These are phyloP conservation scores for Brachyhypopomus gauderio DNA, from an alignment of 2,113 vertebrate species.

Conservation along the genomic window DNA sequence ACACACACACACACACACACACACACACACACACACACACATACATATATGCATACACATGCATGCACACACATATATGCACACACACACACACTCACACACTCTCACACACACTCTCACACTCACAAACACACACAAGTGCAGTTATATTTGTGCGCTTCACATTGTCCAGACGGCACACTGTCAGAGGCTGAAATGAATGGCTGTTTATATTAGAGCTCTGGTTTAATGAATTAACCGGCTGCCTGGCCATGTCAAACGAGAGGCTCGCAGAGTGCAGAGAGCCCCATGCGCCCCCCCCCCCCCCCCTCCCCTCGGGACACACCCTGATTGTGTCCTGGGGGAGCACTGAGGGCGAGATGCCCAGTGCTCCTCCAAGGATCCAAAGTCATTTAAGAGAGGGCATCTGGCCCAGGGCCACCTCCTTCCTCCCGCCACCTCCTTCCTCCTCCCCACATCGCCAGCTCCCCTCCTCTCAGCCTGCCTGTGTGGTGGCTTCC, in stretches of 20 bases:
- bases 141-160: conserved; percentile 74
- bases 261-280: conserved; percentile 90
- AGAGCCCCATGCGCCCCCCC: conserved; percentile 61
- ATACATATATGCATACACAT: conserved; percentile 42
- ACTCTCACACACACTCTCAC: neutral
- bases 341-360: conserved; percentile 70
- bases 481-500: conserved; percentile 82
- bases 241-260: conserved; percentile 89
- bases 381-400: conserved; percentile 72
- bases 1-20: conserved; percentile 48
- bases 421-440: neutral
- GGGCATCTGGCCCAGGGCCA: conserved; percentile 84
- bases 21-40: conserved; percentile 34
- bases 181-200: conserved; percentile 95
- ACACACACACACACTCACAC: conserved; percentile 46
- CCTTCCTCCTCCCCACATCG: conserved; percentile 68
- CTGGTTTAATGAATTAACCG: conserved; percentile 99
- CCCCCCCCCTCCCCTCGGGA: conserved; percentile 64
- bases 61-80: conserved; percentile 44
- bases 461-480: conserved; percentile 61
- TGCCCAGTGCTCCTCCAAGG: conserved; percentile 63
- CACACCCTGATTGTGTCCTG: conserved; percentile 90
- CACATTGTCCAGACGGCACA: conserved; percentile 96
- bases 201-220: conserved; percentile 99
- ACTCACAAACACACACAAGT: conserved; percentile 47